Base-by-base conservation (phyloP, 1,140 invertebrate species). In the Spodoptera frugiperda region DNA sequence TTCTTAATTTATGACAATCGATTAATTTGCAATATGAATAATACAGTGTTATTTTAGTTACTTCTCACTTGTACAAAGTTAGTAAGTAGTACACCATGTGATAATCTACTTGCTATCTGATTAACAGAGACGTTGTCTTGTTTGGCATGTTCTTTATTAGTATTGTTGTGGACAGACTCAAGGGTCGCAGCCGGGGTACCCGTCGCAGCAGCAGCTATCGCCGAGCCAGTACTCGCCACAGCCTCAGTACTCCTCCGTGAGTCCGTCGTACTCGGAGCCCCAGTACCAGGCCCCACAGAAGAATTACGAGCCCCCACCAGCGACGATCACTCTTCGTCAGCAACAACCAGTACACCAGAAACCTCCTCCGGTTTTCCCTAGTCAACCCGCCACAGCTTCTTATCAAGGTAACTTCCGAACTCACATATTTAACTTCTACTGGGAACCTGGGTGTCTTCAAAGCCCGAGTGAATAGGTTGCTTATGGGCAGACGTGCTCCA, bases 301-400 rank as follows among this genome's bases (percentile, higher is more conserved):
- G 78, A 78, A 85, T 75, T 93, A 86, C 78, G 95, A 96, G 83
- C 95, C 96, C 17, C 96, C 96, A 12, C 96, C 96, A 15, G 85
- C 96, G 15, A 95, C 96, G 39, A 97, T 97, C 75, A 96, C 96
- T 39, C 95, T 98, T 21, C 95, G 97, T 82, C 95, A 95, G 76
- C 94, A 96, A 87, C 94, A 95, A 53, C 97, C 97, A 25, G 95
- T 97, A 54, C 96, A 96, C 82, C 97, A 97, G 95, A 94, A 95
- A 88, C 95, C 96, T 76, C 88, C 95, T 19, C 96, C 96, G 77
- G 95, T 97, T 55, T 96, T 95, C 80, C 85, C 95, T 80, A 96
- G 96, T 81, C 96, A 97, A 93, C 96, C 96, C 78, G 96, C 96
- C 82, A 95, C 96, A 88, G 94, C 95, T 80, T 96, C 95, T 76